Base-by-base conservation (phyloP, 1,140 invertebrate species). In the Solenopsis fugax region DNA sequence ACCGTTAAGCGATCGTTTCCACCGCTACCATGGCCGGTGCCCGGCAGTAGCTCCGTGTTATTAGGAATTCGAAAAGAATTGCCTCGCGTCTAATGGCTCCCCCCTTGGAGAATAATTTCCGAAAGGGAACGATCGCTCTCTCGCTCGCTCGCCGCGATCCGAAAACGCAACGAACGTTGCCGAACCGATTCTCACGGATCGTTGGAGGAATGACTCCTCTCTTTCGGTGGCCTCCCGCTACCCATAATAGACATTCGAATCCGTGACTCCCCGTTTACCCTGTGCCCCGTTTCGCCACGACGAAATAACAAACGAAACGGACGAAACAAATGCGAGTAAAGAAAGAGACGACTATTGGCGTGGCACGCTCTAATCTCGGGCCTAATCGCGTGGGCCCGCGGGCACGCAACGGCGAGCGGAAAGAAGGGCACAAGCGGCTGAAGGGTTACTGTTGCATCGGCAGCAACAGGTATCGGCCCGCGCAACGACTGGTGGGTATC, bases 241-340 rank as follows among this genome's bases (percentile, higher is more conserved):
- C 64, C 72, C 69, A 84, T 91, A 90, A 92, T 91, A 90, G 91
- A 92, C 67, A 88, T 88, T 92, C 87, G 81, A 91, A 91, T 87
- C 86, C 71, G 75, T 81, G 87, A 60, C n/a, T 67, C 62, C 12
- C 12, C 72, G 65, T 64, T 80, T 65, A 18, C 13, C 12, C 52
- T 41, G 48, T 48, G 29, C 5, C 34, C 54, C 56, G 62, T 78
- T 88, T 37, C 67, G 52, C 41, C 13, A 82, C 41, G 34, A 67
- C 64, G 37, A 54, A 76, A 41, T 41, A 41, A 77, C 76, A 81
- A 71, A 62, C 78, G 86, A 85, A 80, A 80, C 52, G 80, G 54
- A 82, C 54, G 82, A 75, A 73, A 86, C 67, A 37, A 60, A 29
- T 21, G 56, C 76, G 77, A 24, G 45, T 76, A 65, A 77, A 69